Evolutionary conservation across 1,140 invertebrate species (phyloP), one percentile per base, ranked within the genome.

Genomic region (Neodiprion lecontei): DNA sequence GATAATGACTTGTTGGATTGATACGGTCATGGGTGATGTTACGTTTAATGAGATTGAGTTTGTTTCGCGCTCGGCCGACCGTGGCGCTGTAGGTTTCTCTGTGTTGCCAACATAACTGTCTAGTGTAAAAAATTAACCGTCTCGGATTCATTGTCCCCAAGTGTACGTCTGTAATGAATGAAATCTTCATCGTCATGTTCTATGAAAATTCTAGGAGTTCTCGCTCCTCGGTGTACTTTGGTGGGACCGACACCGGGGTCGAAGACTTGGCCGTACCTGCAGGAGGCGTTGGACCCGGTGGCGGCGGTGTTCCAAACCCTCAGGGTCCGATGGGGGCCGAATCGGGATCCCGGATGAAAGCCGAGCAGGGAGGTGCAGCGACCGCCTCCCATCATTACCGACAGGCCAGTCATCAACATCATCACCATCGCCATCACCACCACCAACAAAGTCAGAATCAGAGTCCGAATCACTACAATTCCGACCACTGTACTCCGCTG

Each of bases 151-250:
- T 21, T 21, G 17, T 21, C 17, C 0, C 17, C 17, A 21, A 21
- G 28, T 40, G 28, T 40, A 40, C 28, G 28, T 40, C 28, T 40
- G 28, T 40, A 40, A 40, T 0, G 28, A 40, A 40, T 40, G 28
- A 40, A 40, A 40, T 40, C 28, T 40, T 40, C 5, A 40, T 5
- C 28, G 2, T 40, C 28, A 5, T 40, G 28, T 40, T 40, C 28
- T 40, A 4, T 40, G 28, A 40, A 40, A 40, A 40, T 40, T 40
- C 28, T 80, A 88, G 86, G 82, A 84, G 76, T 79, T 84, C 83
- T 72, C 86, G 82, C 78, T 76, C 85, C 50, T 81, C 82, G 74
- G 80, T 85, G 69, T 86, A 87, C 79, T 87, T 87, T 75, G 83
- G 82, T 76, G 5, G 53, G 53, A 61, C 9, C 53, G 84, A 87